Base-by-base conservation (phyloP, 2,797 vertebrate genomes). In the Clarias pachynema region DNA sequence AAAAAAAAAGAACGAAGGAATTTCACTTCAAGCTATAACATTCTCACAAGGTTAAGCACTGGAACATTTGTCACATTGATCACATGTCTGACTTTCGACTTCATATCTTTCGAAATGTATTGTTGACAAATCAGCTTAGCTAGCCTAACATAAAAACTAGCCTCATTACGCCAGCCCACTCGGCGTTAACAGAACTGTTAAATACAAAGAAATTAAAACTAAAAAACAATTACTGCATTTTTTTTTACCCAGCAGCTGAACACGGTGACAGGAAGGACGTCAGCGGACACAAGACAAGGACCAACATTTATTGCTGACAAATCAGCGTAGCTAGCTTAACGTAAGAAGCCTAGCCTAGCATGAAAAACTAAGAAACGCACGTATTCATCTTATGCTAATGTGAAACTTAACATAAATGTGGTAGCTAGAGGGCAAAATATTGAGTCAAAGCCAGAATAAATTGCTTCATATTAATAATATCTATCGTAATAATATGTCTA, bases 201-300 rank as follows among this genome's bases (percentile, higher is more conserved):
- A 92, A 90, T 94, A 95, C 91, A 93, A 94, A 95, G 95, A 96
- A 95, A 96, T 94, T 96, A 95, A 96, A 96, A 96, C 88, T 94
- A 96, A 96, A 96, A 94, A 94, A 68, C 96, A 95, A 96, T 96
- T 96, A 95, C 93, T 93, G 91, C 88, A 20, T 65, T 88, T 73
- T 10, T 81, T 84, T 81, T 87, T 85, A 88, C 68, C 85, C 75
- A 83, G 83, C 84, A 85, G 59, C 5, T 72, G 66, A 60, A 34
- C 16, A 72, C 79, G 79, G 37, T 74, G n/a, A 26, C 49, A 31
- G 40, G 60, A 24, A 69, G 49, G 31, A 83, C 20, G 29, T 34
- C 57, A n/a, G 16, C 10, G 59, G 22, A 26, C 57, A 12, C 37
- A 20, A 62, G 75, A 79, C 31, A n/a, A 15, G 24, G n/a, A 65